A percentile compares a stretch with the other conserved stretches of the same genome.
Conservation (phyloP, 2,113 vertebrate species). For the Osmerus eperlanus region DNA sequence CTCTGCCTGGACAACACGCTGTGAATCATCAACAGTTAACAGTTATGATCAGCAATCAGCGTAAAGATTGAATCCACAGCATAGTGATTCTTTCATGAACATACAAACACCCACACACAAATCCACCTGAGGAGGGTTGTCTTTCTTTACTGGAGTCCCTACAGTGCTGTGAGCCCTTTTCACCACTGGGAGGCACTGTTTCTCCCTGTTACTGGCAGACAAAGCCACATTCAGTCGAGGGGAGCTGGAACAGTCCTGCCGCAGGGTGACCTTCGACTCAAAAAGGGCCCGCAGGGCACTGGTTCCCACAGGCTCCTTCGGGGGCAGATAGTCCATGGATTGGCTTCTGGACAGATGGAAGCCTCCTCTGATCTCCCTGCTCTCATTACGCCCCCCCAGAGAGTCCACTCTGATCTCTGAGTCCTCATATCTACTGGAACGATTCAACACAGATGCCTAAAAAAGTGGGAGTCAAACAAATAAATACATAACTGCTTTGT, state of each 20-base stretch:
- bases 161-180: conserved; percentile 18
- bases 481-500: no score
- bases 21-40: conserved; percentile 24
- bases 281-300: conserved; percentile 63
- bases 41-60: no score
- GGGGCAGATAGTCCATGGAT: conserved; percentile 61
- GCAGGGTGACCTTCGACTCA: conserved; percentile 59
- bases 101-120: conserved; percentile 17
- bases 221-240: conserved; percentile 13
- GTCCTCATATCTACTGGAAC: conserved; percentile 13
- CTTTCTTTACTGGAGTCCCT: conserved; percentile 18
- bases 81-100: not conserved
- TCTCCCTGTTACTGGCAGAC: not conserved
- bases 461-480: not conserved
- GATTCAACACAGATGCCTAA: conserved; percentile 25
- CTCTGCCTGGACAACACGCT: conserved; percentile 30
- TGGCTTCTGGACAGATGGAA: conserved; percentile 46
- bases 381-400: not conserved
- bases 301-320: conserved; percentile 30
- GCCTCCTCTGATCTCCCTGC: not conserved
- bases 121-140: conserved; percentile 44
- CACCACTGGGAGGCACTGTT: not conserved
- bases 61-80: no score
- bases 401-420: conserved; percentile 26
- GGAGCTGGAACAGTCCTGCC: conserved; percentile 41